These are phyloP conservation scores for Dasypus novemcinctus DNA, from an alignment of 2,113 vertebrate genomes.

Conservation along the genomic window DNA sequence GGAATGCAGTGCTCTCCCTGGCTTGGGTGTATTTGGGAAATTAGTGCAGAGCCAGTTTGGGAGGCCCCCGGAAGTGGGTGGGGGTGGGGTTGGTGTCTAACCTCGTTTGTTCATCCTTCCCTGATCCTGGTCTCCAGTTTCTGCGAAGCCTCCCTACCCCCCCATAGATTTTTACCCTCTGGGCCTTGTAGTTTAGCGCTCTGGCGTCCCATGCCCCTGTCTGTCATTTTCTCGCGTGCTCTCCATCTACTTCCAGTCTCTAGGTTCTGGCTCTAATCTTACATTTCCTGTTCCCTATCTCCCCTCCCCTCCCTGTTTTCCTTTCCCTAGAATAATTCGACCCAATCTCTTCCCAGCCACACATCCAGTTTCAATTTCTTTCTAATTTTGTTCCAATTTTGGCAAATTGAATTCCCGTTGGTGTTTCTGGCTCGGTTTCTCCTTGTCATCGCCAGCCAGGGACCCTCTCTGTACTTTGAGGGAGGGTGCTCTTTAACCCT, in stretches of 20 bases:
- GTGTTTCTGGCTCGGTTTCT: background rate
- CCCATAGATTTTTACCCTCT: no score
- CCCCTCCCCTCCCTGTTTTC: no score
- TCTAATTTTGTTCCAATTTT: background rate
- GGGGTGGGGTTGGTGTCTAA: background rate
- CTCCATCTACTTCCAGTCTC: fast-evolving
- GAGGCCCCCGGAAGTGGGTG: background rate
- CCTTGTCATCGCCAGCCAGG: background rate
- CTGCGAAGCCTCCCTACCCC: fast-evolving
- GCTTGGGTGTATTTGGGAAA: background rate
- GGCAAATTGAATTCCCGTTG: background rate
- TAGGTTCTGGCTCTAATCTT: background rate
- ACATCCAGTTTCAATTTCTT: background rate
- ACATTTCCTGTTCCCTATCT: fast-evolving
- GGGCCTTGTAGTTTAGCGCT: fast-evolving
- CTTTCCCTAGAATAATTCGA: fast-evolving
- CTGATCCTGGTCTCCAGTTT: background rate
- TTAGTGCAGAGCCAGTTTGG: background rate
- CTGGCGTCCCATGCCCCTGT: background rate
- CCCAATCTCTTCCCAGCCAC: background rate
- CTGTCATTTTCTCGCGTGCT: fast-evolving
- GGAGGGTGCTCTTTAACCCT: fast-evolving
- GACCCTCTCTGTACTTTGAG: background rate
- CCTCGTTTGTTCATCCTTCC: no score
- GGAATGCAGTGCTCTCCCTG: fast-evolving